phyloP scores from a whole-genome alignment of 2,113 vertebrate species.

The Alosa alosa region DNA sequence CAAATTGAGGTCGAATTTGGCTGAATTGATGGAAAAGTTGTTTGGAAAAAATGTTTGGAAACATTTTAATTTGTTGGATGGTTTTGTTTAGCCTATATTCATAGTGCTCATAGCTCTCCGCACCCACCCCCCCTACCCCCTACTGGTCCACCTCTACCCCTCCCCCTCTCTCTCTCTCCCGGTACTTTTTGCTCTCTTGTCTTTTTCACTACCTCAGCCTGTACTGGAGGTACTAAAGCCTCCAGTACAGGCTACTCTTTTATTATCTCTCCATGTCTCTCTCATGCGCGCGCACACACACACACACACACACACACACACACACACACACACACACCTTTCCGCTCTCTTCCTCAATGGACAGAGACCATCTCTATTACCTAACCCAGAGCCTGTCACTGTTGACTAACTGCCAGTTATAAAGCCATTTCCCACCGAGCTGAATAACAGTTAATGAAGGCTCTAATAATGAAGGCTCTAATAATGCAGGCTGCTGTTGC shows the following conservation, averaged over 20 bases:
- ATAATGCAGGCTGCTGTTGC: background rate
- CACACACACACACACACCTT: too few species aligned
- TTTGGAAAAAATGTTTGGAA: too few species aligned
- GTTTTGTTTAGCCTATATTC: too few species aligned
- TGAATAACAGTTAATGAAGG: background rate
- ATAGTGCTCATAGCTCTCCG: too few species aligned
- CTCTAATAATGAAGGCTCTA: background rate
- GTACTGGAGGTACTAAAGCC: too few species aligned
- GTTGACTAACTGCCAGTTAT: background rate
- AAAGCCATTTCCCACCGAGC: background rate
- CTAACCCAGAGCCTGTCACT: background rate
- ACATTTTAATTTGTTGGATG: too few species aligned
- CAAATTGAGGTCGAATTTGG: too few species aligned
- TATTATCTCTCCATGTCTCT: background rate
- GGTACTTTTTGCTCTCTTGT: background rate
- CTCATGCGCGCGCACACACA: background rate
- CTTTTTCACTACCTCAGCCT: background rate
- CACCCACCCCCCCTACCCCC: too few species aligned
- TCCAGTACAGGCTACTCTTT: background rate
- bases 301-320: too few species aligned
- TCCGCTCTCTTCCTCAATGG: background rate
- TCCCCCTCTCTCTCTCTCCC: background rate
- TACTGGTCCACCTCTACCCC: too few species aligned
- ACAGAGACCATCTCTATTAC: background rate
- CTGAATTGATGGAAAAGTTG: too few species aligned